These are phyloP conservation scores for Rana temporaria DNA, from an alignment of 2,113 vertebrate species.

Conservation along the genomic window DNA sequence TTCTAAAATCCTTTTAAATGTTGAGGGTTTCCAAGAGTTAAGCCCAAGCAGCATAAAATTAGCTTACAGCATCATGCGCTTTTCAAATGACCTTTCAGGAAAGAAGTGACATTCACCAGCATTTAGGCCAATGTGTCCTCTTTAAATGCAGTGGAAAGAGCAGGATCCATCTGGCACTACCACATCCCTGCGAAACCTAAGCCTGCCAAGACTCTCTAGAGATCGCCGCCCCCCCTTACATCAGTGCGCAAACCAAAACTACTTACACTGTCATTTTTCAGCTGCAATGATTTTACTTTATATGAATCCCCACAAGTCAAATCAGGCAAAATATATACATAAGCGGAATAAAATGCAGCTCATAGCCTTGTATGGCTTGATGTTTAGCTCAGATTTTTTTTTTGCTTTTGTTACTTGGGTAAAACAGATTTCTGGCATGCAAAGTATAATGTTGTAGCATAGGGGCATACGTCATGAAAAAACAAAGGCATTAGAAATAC, in stretches of 20 bases:
- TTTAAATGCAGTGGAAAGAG: conserved; percentile 9
- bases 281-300: not conserved
- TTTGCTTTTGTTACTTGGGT: no score
- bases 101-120: conserved; percentile 19
- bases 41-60: not conserved
- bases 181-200: conserved; percentile 32
- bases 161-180: conserved; percentile 20
- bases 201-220: conserved; percentile 38
- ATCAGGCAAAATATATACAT: not conserved
- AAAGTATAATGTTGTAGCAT: not conserved
- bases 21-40: no score
- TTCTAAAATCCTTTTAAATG: no score
- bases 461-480: not conserved
- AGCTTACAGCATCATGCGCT: not conserved
- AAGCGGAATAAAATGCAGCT: no score
- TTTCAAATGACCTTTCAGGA: conserved; percentile 3
- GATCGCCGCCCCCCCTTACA: not conserved
- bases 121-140: conserved; percentile 12
- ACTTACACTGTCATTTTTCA: not conserved
- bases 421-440: not conserved
- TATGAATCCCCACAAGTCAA: not conserved
- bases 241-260: not conserved
- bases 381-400: no score
- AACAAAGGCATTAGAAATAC: not conserved
- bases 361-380: no score